These are phyloP conservation scores for Hypanus sabinus DNA, from an alignment of 2,113 vertebrate genomes.

Conservation along the genomic window DNA sequence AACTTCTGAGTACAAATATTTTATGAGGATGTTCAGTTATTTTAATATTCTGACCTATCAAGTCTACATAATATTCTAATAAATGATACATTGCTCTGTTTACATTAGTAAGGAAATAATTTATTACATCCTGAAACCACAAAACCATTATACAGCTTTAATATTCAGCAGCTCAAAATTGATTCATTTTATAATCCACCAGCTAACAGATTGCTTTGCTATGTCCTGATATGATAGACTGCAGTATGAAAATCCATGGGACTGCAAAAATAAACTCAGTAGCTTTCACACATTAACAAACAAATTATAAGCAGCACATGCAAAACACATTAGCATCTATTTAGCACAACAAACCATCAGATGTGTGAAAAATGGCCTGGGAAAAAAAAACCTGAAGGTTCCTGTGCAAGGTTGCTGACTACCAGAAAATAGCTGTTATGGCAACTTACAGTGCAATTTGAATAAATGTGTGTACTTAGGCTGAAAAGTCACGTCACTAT, in stretches of 20 bases:
- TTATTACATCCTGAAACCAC: slow-evolving; percentile 9
- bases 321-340: slow-evolving; percentile 72
- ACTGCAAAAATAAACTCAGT: slow-evolving; percentile 57
- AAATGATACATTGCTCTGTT: neutral
- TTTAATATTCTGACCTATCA: neutral
- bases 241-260: slow-evolving; percentile 45
- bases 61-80: slow-evolving; percentile 11
- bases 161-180: neutral
- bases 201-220: neutral
- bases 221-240: neutral
- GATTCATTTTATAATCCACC: slow-evolving; percentile 17
- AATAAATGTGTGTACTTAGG: neutral
- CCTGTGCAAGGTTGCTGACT: neutral
- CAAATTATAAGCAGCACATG: slow-evolving; percentile 75
- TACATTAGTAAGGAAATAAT: neutral
- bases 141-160: slow-evolving; percentile 6
- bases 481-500: neutral
- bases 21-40: neutral
- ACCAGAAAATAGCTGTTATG: neutral
- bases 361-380: slow-evolving; percentile 62
- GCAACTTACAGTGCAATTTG: neutral
- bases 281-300: slow-evolving; percentile 66
- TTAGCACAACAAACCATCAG: slow-evolving; percentile 70
- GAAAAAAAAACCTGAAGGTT: neutral
- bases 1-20: neutral